Evolutionary conservation across 30 jellyfish, hydroid and myxozoan species (phyloP).

Genomic region (Phacellophora camtschatica): DNA sequence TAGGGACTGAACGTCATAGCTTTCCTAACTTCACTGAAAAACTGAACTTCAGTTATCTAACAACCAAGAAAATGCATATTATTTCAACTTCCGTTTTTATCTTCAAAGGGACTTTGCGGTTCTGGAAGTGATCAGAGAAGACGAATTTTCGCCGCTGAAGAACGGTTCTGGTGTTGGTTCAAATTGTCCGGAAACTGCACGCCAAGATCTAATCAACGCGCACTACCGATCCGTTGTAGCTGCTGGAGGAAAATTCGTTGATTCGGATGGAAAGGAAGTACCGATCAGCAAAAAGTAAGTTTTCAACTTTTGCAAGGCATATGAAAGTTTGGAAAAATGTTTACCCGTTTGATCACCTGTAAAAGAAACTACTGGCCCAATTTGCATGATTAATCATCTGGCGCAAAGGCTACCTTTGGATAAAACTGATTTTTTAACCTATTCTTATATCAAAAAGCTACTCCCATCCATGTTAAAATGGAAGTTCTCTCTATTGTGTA

Average conservation of each 20-base stretch:
- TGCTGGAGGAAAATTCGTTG: conserved; percentile 89
- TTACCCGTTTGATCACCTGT: background rate
- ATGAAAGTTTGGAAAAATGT: background rate
- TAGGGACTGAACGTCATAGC: too few relatives aligned
- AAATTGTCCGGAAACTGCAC: conserved; percentile 82
- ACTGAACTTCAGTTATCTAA: background rate
- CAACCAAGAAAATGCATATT: background rate
- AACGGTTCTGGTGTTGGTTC: conserved; percentile 85
- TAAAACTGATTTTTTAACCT: too few relatives aligned
- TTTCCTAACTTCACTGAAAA: background rate
- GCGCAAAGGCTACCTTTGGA: too few relatives aligned
- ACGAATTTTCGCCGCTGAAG: conserved; percentile 96
- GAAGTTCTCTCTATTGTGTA: too few relatives aligned
- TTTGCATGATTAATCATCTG: background rate
- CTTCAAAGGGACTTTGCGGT: conserved; percentile 84
- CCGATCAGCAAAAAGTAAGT: conserved; percentile 1
- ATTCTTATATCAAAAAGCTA: too few relatives aligned
- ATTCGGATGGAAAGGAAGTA: conserved; percentile 37
- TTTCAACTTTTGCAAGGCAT: background rate
- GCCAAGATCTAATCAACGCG: conserved; percentile 55
- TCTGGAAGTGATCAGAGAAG: conserved; percentile 81
- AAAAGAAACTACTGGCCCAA: background rate
- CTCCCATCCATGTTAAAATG: too few relatives aligned
- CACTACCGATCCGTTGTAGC: conserved; percentile 48
- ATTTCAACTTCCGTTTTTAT: background rate